These are phyloP conservation scores for Phenganax stokvisi DNA, from an alignment of 92 coral and sea anemone species.

Conservation along the genomic window DNA sequence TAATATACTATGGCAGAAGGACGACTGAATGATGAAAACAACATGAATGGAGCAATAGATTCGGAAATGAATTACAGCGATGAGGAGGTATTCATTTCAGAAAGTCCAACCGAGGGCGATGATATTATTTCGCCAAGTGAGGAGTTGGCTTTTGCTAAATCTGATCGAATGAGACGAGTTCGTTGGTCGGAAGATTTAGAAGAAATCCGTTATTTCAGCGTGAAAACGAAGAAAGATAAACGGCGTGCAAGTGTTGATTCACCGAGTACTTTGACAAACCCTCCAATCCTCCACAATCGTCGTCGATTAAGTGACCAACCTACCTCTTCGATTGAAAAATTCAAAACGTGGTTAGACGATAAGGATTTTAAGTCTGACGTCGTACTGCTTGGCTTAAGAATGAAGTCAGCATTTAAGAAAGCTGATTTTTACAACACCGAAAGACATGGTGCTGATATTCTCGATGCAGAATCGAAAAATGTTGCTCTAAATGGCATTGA, in stretches of 20 bases:
- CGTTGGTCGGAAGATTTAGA: conserved; percentile 39
- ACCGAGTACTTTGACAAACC: background rate
- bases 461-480: conserved; percentile 11
- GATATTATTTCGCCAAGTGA: conserved; percentile 14
- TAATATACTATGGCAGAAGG: background rate
- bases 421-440: conserved; percentile 27
- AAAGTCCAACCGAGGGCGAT: background rate
- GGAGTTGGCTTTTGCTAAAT: conserved; percentile 26
- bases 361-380: conserved; percentile 34
- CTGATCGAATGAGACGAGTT: conserved; percentile 34
- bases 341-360: conserved; percentile 24
- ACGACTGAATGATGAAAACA: background rate
- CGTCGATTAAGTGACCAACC: conserved; percentile 20
- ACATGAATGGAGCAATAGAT: background rate
- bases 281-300: background rate
- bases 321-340: conserved; percentile 16
- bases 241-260: conserved; percentile 7
- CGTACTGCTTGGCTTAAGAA: conserved; percentile 17
- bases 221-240: conserved; percentile 28
- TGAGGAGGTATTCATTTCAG: background rate
- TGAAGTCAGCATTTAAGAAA: conserved; percentile 31
- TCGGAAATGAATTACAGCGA: background rate
- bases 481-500: conserved; percentile 28
- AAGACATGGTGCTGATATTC: conserved; percentile 1
- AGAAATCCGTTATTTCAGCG: conserved; percentile 30